Evolutionary conservation across 2,113 vertebrate genomes (phyloP), one percentile per base, ranked within the genome.

Genomic region (Malurus cyaneus): DNA sequence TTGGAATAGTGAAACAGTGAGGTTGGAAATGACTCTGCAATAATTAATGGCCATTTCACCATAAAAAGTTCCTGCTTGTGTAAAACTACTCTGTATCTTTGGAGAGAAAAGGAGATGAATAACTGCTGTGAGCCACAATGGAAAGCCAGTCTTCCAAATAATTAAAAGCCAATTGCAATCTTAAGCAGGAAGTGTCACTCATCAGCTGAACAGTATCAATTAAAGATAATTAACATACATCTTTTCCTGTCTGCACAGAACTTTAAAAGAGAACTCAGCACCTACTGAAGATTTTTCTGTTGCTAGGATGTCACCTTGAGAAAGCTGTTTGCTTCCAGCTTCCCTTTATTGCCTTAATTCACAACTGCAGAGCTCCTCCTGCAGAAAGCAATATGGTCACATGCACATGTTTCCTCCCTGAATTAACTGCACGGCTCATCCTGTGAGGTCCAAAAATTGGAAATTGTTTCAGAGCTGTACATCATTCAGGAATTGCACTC

Each of bases 391-490:
- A 32, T 76, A 61, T 4, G 46, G 85, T 80, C 50, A 79, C 57
- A 76, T 0, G 3, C 62, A 79, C 36, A 15, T 8, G 18, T 42
- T 66, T 92, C 50, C 50, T 88, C 54, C 46, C 6, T 2, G 18
- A 92, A 90, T 70, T 50, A 83, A 93, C 54, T 21, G 50, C 52
- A 92, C 36, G 12, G 34, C 44, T 83, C 88, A 91, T 64, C 83
- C 80, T 96, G 92, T 96, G 94, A 93, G 91, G 83, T 93, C 92
- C 56, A 88, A 80, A 94, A 91, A 62, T 1, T 80, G 83, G 86
- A 84, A 80, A 54, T 86, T 2, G 16, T 56, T 93, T 93, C 71
- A 74, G 47, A 92, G 77, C 42, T 4, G 3, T 67, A 86, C 88
- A 91, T 90, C 60, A 80, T 25, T 83, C 3, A 16, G 39, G 72